phyloP scores from a whole-genome alignment of 2,888 invertebrate genomes.

The Nymphalis c-album region DNA sequence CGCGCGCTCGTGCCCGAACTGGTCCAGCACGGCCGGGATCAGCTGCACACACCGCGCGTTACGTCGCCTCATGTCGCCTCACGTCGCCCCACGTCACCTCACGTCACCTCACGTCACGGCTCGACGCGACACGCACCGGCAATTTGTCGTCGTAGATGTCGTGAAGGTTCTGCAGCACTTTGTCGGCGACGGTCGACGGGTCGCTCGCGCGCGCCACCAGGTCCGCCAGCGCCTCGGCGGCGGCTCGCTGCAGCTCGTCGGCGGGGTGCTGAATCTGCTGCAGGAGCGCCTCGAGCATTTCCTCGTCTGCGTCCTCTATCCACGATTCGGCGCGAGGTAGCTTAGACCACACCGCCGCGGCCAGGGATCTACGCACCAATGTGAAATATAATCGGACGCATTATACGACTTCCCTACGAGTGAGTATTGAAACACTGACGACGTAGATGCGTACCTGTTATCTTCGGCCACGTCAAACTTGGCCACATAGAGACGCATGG shows the following conservation, averaged over 20 bases:
- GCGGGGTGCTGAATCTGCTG: constrained; percentile 90
- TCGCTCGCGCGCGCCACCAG: constrained; percentile 63
- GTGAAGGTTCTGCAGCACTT: constrained; percentile 84
- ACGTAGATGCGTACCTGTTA: constrained; percentile 76
- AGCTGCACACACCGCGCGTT: constrained; percentile 64
- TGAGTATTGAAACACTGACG: too few relatives aligned
- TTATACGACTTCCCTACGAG: constrained; percentile 20
- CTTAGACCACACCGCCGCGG: constrained; percentile 60
- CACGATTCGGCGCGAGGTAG: constrained; percentile 57
- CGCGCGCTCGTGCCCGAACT: constrained; percentile 93
- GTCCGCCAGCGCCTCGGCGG: constrained; percentile 88
- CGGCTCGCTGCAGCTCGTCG: constrained; percentile 90
- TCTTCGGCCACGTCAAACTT: constrained; percentile 89
- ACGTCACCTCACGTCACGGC: background rate
- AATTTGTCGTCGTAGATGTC: constrained; percentile 88
- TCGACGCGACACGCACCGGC: constrained; percentile 71
- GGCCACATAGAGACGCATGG: constrained; percentile 90
- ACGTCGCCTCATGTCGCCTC: too few relatives aligned
- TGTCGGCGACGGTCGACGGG: constrained; percentile 48
- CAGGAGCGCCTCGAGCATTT: constrained; percentile 82
- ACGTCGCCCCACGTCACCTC: too few relatives aligned
- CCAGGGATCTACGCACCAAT: constrained; percentile 73
- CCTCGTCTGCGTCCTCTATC: constrained; percentile 58
- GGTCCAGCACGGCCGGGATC: constrained; percentile 93
- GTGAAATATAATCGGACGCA: too few relatives aligned